phyloP scores from a whole-genome alignment of 2,888 invertebrate genomes.

The Frankliniella intonsa region DNA sequence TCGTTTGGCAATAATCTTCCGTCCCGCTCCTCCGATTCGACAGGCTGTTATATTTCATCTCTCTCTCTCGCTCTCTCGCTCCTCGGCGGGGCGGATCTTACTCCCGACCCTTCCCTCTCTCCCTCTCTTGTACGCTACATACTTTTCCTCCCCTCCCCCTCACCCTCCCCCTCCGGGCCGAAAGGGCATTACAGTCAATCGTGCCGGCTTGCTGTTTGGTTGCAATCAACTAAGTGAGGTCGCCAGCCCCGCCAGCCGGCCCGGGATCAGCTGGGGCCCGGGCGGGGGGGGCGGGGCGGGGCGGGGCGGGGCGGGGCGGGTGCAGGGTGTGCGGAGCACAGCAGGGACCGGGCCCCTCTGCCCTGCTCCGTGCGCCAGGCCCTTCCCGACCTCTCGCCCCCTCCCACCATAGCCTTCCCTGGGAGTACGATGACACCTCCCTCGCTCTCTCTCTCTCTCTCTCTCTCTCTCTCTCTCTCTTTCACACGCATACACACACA shows the following conservation, averaged over 20 bases:
- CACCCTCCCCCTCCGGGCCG: not conserved
- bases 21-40: not conserved
- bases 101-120: not conserved
- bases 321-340: not conserved
- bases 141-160: not conserved
- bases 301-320: too few species aligned
- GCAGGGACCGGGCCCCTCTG: not conserved
- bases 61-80: not conserved
- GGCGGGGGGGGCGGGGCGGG: not conserved
- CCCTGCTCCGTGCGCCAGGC: not conserved
- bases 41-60: too few species aligned
- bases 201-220: constrained; percentile 18
- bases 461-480: not conserved
- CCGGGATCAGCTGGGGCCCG: not conserved
- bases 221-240: constrained; percentile 24
- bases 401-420: not conserved
- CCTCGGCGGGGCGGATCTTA: not conserved
- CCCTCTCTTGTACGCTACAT: not conserved
- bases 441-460: not conserved
- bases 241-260: too few species aligned
- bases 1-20: constrained; percentile 6
- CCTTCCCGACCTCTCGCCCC: not conserved
- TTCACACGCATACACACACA: too few species aligned
- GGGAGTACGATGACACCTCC: too few species aligned
- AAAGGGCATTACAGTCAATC: constrained; percentile 15